phyloP scores from a whole-genome alignment of 23 tunicate genomes.

The Diplosoma virens region DNA sequence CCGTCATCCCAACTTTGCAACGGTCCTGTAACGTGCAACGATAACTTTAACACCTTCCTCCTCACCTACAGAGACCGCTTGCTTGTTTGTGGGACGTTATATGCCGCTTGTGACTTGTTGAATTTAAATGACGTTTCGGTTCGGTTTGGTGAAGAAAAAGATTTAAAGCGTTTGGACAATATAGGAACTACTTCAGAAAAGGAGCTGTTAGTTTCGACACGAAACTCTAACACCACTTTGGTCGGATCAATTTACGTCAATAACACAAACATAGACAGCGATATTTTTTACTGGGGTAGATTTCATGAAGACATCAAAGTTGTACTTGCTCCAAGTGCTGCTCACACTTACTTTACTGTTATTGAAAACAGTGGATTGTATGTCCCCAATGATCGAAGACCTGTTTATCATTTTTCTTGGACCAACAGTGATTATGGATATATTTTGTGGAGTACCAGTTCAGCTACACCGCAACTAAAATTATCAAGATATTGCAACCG shows the following conservation, averaged over 20 bases:
- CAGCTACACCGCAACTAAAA: neutral
- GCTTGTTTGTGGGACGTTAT: conserved; percentile 42
- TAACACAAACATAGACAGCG: neutral
- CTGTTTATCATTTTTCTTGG: neutral
- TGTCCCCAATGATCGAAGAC: neutral
- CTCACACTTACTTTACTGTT: neutral
- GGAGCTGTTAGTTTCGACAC: no score
- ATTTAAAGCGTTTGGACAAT: neutral
- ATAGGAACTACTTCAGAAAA: no score
- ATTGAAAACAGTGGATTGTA: neutral
- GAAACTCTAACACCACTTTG: no score
- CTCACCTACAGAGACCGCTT: conserved; percentile 34
- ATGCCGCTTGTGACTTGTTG: conserved; percentile 38
- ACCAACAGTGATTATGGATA: neutral
- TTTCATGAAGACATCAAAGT: neutral
- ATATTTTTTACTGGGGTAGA: neutral
- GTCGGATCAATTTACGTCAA: neutral
- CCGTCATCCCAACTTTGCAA: neutral
- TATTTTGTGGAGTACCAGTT: no score
- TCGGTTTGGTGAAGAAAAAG: neutral
- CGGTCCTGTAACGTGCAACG: conserved; percentile 2
- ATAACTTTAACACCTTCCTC: conserved; percentile 38
- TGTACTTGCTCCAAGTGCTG: neutral
- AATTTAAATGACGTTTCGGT: neutral
- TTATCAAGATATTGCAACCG: neutral